These are phyloP conservation scores for Dryobates pubescens DNA, from an alignment of 2,797 vertebrate species.

Conservation along the genomic window DNA sequence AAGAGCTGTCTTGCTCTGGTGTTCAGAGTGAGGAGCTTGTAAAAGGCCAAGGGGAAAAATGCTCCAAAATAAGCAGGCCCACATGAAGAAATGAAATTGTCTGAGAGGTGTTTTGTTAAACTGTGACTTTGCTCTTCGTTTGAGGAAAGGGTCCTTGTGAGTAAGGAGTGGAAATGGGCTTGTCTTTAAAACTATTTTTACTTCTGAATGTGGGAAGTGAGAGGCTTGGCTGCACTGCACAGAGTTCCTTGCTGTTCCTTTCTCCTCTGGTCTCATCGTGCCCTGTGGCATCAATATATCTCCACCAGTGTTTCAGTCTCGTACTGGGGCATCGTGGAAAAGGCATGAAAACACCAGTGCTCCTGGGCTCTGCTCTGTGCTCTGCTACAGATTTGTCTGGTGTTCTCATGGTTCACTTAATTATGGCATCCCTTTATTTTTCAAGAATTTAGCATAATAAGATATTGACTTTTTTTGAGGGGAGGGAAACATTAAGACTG, in stretches of 20 bases:
- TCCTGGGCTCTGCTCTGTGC: neutral
- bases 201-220: neutral
- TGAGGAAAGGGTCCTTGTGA: neutral
- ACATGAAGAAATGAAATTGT: neutral
- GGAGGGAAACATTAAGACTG: neutral
- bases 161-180: neutral
- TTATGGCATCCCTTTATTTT: conserved; percentile 26
- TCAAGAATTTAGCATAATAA: conserved; percentile 13
- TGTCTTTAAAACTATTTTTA: too few species aligned
- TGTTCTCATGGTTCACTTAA: neutral
- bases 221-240: neutral
- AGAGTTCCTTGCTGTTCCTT: neutral
- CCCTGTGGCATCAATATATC: neutral
- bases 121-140: neutral
- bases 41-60: neutral
- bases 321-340: neutral
- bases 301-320: neutral
- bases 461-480: neutral
- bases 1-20: neutral
- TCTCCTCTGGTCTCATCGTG: neutral
- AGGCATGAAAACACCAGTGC: neutral
- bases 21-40: neutral
- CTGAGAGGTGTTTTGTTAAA: neutral
- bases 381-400: neutral
- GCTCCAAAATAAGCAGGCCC: neutral